Evolutionary conservation across 2,888 invertebrate species (phyloP).

Genomic region (Nudaria mundana): DNA sequence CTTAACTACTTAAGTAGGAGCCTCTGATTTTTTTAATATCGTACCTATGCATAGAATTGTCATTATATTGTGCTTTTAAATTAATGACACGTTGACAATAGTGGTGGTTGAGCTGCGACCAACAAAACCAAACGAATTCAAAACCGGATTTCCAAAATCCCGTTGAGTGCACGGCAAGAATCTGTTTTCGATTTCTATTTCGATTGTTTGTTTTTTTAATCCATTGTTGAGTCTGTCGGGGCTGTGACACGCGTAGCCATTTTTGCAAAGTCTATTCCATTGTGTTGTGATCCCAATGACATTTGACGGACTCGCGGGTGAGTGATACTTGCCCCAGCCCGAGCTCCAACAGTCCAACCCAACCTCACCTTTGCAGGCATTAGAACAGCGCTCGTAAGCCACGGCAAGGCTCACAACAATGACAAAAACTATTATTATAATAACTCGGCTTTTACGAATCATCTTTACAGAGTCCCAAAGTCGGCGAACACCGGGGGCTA

Average conservation of each 20-base stretch:
- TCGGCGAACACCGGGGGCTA: constrained; percentile 59
- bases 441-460: constrained; percentile 37
- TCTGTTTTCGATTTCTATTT: constrained; percentile 79
- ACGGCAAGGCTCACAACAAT: constrained; percentile 34
- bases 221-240: constrained; percentile 68
- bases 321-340: constrained; percentile 34
- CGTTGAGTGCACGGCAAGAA: constrained; percentile 74
- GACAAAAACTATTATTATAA: constrained; percentile 44
- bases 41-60: constrained; percentile 34
- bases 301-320: constrained; percentile 66
- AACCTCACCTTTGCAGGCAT: no score
- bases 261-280: constrained; percentile 76
- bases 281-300: constrained; percentile 69
- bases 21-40: constrained; percentile 13
- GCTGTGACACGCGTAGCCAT: constrained; percentile 73
- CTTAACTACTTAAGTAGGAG: constrained; percentile 3
- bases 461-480: constrained; percentile 36
- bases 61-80: constrained; percentile 38
- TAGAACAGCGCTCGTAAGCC: constrained; percentile 23
- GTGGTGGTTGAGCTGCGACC: constrained; percentile 49
- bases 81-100: constrained; percentile 52
- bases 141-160: constrained; percentile 81
- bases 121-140: constrained; percentile 61
- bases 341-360: no score
- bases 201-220: constrained; percentile 75